phyloP scores from a whole-genome alignment of 2,888 invertebrate species.

The Lordiphosa andalusiaca region DNA sequence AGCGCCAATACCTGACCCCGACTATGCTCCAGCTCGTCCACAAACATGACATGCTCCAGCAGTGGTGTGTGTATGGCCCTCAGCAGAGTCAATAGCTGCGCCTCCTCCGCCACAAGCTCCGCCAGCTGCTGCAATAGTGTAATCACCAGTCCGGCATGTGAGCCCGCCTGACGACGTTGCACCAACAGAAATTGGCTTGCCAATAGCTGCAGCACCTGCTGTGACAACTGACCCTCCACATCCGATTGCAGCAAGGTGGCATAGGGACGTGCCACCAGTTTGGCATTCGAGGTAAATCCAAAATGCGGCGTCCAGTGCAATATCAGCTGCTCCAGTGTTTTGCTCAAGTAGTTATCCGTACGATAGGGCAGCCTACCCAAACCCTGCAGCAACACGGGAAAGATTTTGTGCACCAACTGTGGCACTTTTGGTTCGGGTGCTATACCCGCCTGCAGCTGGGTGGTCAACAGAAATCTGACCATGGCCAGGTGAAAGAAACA shows the following conservation, averaged over 20 bases:
- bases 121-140: slow-evolving; percentile 76
- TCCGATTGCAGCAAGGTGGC: slow-evolving; percentile 71
- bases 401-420: slow-evolving; percentile 81
- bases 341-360: slow-evolving; percentile 81
- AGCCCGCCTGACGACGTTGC: slow-evolving; percentile 76
- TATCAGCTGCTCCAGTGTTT: slow-evolving; percentile 81
- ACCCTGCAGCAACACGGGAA: slow-evolving; percentile 82
- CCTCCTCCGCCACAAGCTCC: slow-evolving; percentile 21
- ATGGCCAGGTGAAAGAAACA: slow-evolving; percentile 82
- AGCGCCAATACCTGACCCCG: slow-evolving; percentile 68
- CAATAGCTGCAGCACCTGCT: slow-evolving; percentile 75
- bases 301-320: slow-evolving; percentile 80
- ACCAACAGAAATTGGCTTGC: slow-evolving; percentile 74
- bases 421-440: slow-evolving; percentile 79
- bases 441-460: slow-evolving; percentile 81
- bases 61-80: slow-evolving; percentile 67
- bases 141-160: slow-evolving; percentile 75
- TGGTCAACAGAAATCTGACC: slow-evolving; percentile 81
- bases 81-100: slow-evolving; percentile 65
- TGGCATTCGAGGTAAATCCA: slow-evolving; percentile 69
- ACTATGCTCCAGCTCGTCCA: slow-evolving; percentile 78
- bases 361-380: slow-evolving; percentile 81
- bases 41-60: slow-evolving; percentile 80
- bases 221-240: slow-evolving; percentile 56
- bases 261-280: slow-evolving; percentile 77